Conservation (phyloP, 2,888 invertebrate genomes). For the Anthrax anthrax region DNA sequence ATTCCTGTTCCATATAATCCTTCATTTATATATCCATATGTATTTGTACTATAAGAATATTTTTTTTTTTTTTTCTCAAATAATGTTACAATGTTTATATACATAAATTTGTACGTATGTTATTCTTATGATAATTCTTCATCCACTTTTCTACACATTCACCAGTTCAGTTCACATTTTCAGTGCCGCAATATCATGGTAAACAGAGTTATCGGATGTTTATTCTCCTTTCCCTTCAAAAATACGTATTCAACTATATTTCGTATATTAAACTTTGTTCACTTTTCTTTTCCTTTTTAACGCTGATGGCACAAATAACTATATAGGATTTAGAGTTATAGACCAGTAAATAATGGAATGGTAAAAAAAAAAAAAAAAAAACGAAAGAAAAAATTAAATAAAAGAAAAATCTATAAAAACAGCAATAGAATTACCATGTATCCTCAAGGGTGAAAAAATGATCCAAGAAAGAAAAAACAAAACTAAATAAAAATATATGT, state of each 20-base stretch:
- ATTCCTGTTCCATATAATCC: too few relatives aligned
- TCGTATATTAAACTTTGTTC: not conserved
- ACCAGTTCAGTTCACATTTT: not conserved
- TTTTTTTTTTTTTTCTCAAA: too few relatives aligned
- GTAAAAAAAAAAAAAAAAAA: not conserved
- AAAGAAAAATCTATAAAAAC: not conserved
- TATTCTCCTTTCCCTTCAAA: too few relatives aligned
- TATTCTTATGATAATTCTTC: not conserved
- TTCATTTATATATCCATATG: too few relatives aligned
- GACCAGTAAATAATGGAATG: not conserved
- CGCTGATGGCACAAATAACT: not conserved
- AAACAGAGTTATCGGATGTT: not conserved
- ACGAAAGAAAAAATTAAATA: not conserved
- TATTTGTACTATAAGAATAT: too few relatives aligned
- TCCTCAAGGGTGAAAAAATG: not conserved
- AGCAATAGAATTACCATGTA: not conserved
- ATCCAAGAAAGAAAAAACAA: not conserved
- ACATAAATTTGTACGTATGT: too few relatives aligned
- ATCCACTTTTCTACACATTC: conserved; percentile 9
- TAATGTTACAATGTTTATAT: too few relatives aligned
- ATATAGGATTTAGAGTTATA: not conserved
- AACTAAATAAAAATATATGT: not conserved
- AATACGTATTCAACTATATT: too few relatives aligned
- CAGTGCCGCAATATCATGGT: not conserved
- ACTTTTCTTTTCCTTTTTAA: not conserved